Base-by-base conservation (phyloP, 2,113 vertebrate species). In the Coptodon bakossiorum region DNA sequence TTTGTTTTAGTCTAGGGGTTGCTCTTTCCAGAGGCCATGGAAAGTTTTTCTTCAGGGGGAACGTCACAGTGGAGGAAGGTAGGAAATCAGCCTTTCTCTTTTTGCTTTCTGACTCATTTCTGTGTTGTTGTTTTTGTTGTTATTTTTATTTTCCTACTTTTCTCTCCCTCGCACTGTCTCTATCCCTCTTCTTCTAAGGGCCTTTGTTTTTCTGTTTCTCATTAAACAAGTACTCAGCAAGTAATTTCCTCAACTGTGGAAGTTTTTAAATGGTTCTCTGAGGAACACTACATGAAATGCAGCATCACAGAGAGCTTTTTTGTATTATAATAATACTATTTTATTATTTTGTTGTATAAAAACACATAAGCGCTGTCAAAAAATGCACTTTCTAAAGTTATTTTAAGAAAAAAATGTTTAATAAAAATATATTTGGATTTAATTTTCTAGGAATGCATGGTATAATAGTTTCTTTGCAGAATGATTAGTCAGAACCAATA, bases 11-110 rank as follows among this genome's bases (percentile, higher is more conserved):
- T 96, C 97, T 99, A 94, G 98, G 98, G 90, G 98, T 99, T 86
- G 98, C 98, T 92, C 97, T 99, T 86, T 98, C 99, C 90, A 97
- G 97, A 95, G 99, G 99, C 91, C 98, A 99, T 14, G 99, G 99
- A 81, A 99, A 99, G 93, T 99, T 97, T 95, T 98, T 98, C 95
- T 99, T 99, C 97, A 97, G 97, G 93, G 99, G 98, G 43, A 99
- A 99, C 2, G 98, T 99, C 84, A 98, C 98, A 52, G 96, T 99
- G 63, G 98, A 99, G 90, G 99, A 99, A 98, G 99, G 99, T 99
- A 96, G 93, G 95, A 56, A 53, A 59, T 36, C 9, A 7, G 6
- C 2, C 8, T 9, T 19, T 27, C 17, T 14, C 4, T 36, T 10
- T 27, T 36, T 24, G 24, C 52, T 79, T 48, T 57, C 17, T 8